These are phyloP conservation scores for Eclectus roratus DNA, from an alignment of 2,113 vertebrate genomes.

Conservation along the genomic window DNA sequence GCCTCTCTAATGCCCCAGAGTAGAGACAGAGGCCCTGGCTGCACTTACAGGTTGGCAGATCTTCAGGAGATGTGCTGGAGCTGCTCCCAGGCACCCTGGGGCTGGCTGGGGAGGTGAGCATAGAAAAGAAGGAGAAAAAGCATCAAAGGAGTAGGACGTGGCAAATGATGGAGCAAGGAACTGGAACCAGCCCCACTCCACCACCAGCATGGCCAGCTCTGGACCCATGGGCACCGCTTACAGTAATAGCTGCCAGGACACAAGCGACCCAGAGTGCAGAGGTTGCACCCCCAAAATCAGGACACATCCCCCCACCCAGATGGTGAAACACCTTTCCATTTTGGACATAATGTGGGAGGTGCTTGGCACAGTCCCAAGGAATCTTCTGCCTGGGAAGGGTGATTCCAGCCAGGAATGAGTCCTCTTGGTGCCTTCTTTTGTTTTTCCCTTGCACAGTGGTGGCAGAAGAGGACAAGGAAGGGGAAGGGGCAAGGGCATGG, in stretches of 20 bases:
- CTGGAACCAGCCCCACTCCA: background rate
- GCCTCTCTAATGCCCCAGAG: background rate
- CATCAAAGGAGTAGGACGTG: background rate
- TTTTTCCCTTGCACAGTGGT: background rate
- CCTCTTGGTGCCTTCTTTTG: background rate
- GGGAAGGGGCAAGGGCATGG: too few relatives aligned
- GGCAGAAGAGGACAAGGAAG: background rate
- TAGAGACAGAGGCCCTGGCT: background rate
- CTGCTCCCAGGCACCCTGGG: background rate
- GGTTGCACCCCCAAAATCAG: background rate
- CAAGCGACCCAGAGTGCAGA: background rate
- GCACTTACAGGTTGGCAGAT: background rate
- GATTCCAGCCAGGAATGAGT: background rate
- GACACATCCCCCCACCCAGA: accelerated
- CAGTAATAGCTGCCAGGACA: background rate
- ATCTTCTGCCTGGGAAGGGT: background rate
- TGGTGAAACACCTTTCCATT: background rate
- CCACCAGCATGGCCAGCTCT: accelerated
- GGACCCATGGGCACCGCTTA: accelerated
- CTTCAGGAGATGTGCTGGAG: background rate
- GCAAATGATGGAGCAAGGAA: background rate
- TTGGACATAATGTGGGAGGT: background rate
- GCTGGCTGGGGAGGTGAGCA: accelerated
- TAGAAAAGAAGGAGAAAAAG: background rate
- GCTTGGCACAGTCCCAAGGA: background rate